Conservation (phyloP, 2,113 vertebrate species). For the Choloepus hoffmanni region DNA sequence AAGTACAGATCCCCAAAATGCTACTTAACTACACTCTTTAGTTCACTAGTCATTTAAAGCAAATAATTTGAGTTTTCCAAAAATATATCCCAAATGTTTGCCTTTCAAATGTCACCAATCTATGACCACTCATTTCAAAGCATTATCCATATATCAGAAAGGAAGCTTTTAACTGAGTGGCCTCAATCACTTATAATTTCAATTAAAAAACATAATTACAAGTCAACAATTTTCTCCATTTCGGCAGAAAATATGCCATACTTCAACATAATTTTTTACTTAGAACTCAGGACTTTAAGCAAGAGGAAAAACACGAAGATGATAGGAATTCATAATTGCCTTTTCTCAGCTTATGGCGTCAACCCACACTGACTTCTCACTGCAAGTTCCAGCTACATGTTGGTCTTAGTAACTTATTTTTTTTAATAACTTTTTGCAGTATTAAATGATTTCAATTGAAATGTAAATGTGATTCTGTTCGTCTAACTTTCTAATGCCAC, state of each 20-base stretch:
- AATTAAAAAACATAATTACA: slow-evolving; percentile 84
- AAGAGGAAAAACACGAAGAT: slow-evolving; percentile 60
- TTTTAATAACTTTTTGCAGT: slow-evolving; percentile 81
- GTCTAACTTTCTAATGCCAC: slow-evolving; percentile 53
- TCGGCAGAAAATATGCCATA: slow-evolving; percentile 82
- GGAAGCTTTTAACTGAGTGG: slow-evolving; percentile 82
- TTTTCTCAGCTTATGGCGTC: slow-evolving; percentile 72
- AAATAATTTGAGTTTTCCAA: slow-evolving; percentile 54
- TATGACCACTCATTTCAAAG: slow-evolving; percentile 75
- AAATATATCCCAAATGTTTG: slow-evolving; percentile 78
- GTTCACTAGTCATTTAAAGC: slow-evolving; percentile 62
- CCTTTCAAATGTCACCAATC: slow-evolving; percentile 80
- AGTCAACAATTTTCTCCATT: slow-evolving; percentile 83
- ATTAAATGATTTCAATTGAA: slow-evolving; percentile 83
- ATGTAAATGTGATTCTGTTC: slow-evolving; percentile 81
- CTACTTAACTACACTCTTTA: neutral
- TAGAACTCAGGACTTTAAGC: slow-evolving; percentile 62
- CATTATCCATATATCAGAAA: slow-evolving; percentile 68
- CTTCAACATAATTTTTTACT: slow-evolving; percentile 71
- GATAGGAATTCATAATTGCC: slow-evolving; percentile 73
- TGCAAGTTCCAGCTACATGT: slow-evolving; percentile 74
- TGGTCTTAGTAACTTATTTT: slow-evolving; percentile 84
- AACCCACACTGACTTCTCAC: slow-evolving; percentile 79
- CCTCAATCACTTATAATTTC: slow-evolving; percentile 83
- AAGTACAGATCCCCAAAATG: neutral